phyloP scores from a whole-genome alignment of 2,888 invertebrate species.

The Coelopa pilipes region DNA sequence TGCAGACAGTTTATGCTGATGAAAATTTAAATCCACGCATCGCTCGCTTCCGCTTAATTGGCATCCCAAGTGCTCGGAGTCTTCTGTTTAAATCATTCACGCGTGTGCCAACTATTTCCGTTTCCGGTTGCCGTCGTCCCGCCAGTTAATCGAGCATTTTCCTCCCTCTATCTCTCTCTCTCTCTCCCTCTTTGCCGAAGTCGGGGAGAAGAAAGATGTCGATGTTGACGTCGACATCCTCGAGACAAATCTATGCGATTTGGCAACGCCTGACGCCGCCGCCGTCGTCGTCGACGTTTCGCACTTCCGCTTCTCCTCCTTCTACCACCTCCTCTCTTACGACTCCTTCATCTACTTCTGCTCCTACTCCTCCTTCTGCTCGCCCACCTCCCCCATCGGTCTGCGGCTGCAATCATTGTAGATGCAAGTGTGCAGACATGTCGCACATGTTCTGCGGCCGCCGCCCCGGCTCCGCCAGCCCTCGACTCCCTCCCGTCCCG shows the following conservation, averaged over 20 bases:
- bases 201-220: too few species aligned
- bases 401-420: slow-evolving; percentile 36
- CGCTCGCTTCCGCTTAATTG: slow-evolving; percentile 40
- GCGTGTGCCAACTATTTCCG: slow-evolving; percentile 43
- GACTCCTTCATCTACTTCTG: too few species aligned
- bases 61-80: slow-evolving; percentile 32
- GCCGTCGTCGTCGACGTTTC: neutral
- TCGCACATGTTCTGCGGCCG: slow-evolving; percentile 26
- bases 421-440: slow-evolving; percentile 34
- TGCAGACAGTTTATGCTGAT: neutral
- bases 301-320: too few species aligned
- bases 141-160: slow-evolving; percentile 47
- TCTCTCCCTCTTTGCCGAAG: too few species aligned
- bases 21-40: slow-evolving; percentile 14
- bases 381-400: slow-evolving; percentile 13
- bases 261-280: slow-evolving; percentile 28
- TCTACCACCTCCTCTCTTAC: too few species aligned
- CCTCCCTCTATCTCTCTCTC: slow-evolving; percentile 38
- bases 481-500: neutral
- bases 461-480: neutral
- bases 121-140: slow-evolving; percentile 45
- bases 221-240: slow-evolving; percentile 1
- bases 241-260: slow-evolving; percentile 33
- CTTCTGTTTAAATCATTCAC: slow-evolving; percentile 31
- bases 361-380: neutral